Evolutionary conservation across 2,888 invertebrate genomes (phyloP), one percentile per base, ranked within the genome.

Genomic region (Caenorhabditis wallacei): DNA sequence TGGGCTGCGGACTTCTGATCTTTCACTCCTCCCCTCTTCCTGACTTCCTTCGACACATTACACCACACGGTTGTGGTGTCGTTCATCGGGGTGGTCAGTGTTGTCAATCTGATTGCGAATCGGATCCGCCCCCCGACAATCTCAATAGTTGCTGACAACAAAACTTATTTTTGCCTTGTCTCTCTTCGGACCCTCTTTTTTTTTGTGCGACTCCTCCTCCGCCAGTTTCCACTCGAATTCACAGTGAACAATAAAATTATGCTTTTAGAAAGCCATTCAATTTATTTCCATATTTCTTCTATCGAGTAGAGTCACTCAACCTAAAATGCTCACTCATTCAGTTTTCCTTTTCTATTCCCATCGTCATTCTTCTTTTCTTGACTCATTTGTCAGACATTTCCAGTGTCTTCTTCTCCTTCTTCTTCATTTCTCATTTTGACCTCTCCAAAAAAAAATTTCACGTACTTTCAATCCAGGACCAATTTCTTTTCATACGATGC

Each of bases 171-270:
- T 48, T 64, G 30, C 64, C 64, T 57, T 16, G 51, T 35, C 51
- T 8, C 37, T 30, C 51, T 1, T 16, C 22, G 56, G 51, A 48
- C 56, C 18, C 54, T 61, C 48, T 20, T 69, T 61, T 53, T 68
- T 35, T 40, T 24, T 22, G 3, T 30, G 18, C 43, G 35, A 18
- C 35, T 61, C 56, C 66, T 57, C 66, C 57, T 30, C 20, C 74
- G 56, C 75, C 46, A 37, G 53, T 78, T 78, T 80, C 63, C 80
- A 64, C 80, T 69, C 68, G 80, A 80, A 69, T 80, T 80, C 46
- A 80, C 74, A 63, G 63, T 56, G 74, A 80, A 80, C 80, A 80
- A 80, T 80, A 74, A 80, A 80, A 80, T 80, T 68, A 80, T 74
- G 72, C 71, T 74, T 80, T 80, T 71, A 79, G 72, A 74, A 80